Conservation (phyloP, 2,888 invertebrate genomes). For the Anticlea derivata region DNA sequence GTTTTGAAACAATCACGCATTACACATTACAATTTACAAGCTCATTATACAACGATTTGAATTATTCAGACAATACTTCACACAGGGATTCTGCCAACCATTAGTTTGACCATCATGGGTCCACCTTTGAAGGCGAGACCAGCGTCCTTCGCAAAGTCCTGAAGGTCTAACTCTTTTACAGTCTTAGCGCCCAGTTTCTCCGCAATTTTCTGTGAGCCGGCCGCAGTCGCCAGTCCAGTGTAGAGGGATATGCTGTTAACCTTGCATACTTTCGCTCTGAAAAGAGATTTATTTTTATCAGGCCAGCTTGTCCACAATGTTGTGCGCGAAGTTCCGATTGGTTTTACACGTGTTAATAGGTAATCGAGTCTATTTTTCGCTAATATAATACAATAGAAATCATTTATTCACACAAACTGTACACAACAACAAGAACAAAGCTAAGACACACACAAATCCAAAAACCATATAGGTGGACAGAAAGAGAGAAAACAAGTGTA, state of each 20-base stretch:
- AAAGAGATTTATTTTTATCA: neutral
- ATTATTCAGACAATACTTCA: neutral
- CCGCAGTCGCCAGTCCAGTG: constrained; percentile 41
- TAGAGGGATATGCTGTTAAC: constrained; percentile 11
- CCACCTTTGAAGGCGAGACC: constrained; percentile 13
- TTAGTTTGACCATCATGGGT: constrained; percentile 19
- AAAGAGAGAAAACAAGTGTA: too few relatives aligned
- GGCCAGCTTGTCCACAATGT: too few relatives aligned
- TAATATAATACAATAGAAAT: too few relatives aligned
- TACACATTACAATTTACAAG: too few relatives aligned
- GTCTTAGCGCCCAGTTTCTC: constrained; percentile 40
- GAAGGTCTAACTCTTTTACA: constrained; percentile 15
- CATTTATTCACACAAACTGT: too few relatives aligned
- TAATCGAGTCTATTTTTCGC: too few relatives aligned
- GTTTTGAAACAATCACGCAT: too few relatives aligned
- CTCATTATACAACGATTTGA: neutral
- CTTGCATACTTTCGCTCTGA: constrained; percentile 10
- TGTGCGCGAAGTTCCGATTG: too few relatives aligned
- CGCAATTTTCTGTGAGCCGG: constrained; percentile 43
- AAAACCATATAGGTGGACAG: too few relatives aligned
- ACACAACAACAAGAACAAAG: too few relatives aligned
- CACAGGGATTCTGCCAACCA: constrained; percentile 11
- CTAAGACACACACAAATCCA: too few relatives aligned
- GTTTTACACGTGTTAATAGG: too few relatives aligned
- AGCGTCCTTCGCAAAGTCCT: constrained; percentile 10